Conservation (phyloP, 1,140 invertebrate species). For the Marisa cornuarietis region DNA sequence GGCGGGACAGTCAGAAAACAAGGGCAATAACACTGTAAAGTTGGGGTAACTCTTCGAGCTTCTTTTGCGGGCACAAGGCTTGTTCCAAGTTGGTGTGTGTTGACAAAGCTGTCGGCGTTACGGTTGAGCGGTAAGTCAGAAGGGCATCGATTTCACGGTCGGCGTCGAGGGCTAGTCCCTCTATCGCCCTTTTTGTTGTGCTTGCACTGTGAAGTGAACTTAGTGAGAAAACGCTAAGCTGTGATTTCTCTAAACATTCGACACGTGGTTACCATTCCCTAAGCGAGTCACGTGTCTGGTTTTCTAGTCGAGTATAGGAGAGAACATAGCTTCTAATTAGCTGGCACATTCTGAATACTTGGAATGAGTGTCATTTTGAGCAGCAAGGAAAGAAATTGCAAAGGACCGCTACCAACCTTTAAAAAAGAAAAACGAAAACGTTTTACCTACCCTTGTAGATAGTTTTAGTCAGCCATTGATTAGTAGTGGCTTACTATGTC, state of each 20-base stretch:
- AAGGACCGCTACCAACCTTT: no score
- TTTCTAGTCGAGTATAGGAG: no score
- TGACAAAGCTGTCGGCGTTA: conserved; percentile 6
- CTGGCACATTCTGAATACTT: no score
- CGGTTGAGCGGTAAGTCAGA: background rate
- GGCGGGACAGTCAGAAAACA: background rate
- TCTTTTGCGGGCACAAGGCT: background rate
- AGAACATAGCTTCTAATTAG: no score
- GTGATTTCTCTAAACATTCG: conserved; percentile 7
- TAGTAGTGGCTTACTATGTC: no score
- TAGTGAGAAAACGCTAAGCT: background rate
- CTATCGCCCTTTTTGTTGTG: background rate
- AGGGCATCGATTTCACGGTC: background rate
- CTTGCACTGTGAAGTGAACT: background rate
- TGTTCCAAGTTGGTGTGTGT: background rate
- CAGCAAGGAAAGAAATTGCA: no score
- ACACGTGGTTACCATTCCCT: conserved; percentile 4
- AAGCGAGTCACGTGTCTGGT: background rate
- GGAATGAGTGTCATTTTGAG: no score
- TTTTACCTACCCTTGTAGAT: no score
- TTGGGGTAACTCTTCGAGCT: background rate
- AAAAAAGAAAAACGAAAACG: no score
- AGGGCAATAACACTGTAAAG: background rate
- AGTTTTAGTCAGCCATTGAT: no score
- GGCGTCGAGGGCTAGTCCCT: background rate